These are phyloP conservation scores for Mythimna ferrago DNA, from an alignment of 2,888 invertebrate species.

Conservation along the genomic window DNA sequence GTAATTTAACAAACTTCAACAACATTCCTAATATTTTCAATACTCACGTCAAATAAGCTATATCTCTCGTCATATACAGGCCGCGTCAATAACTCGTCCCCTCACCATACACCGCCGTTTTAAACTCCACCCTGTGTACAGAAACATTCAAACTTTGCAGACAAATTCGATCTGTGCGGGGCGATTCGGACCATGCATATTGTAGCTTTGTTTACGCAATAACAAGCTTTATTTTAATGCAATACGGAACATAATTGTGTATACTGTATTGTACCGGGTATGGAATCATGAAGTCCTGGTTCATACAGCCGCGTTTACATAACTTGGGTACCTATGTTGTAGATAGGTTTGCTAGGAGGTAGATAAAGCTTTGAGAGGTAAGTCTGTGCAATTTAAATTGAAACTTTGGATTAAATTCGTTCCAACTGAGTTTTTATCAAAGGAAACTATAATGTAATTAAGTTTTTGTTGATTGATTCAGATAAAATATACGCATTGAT, in stretches of 20 bases:
- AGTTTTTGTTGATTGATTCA: not conserved
- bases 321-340: conserved; percentile 41
- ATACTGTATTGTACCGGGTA: conserved; percentile 39
- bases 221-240: conserved; percentile 64
- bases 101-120: conserved; percentile 75
- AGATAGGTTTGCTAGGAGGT: conserved; percentile 36
- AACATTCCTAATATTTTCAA: conserved; percentile 19
- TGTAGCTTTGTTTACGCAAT: conserved; percentile 66
- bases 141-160: conserved; percentile 90
- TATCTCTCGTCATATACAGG: conserved; percentile 53
- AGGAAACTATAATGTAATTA: conserved; percentile 1
- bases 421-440: conserved; percentile 10
- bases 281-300: conserved; percentile 66
- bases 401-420: conserved; percentile 17
- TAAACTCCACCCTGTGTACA: conserved; percentile 79
- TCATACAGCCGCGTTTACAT: conserved; percentile 50
- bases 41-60: conserved; percentile 22
- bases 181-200: conserved; percentile 80
- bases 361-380: conserved; percentile 24
- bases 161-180: conserved; percentile 87
- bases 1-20: not conserved
- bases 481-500: not conserved
- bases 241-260: conserved; percentile 65
- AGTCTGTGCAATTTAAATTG: conserved; percentile 28
- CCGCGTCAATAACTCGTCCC: conserved; percentile 72